Percentiles rank a stretch among this genome's conserved stretches.
Evolutionary conservation across 2,113 vertebrate genomes (phyloP).

Genomic region (Athene cunicularia): DNA sequence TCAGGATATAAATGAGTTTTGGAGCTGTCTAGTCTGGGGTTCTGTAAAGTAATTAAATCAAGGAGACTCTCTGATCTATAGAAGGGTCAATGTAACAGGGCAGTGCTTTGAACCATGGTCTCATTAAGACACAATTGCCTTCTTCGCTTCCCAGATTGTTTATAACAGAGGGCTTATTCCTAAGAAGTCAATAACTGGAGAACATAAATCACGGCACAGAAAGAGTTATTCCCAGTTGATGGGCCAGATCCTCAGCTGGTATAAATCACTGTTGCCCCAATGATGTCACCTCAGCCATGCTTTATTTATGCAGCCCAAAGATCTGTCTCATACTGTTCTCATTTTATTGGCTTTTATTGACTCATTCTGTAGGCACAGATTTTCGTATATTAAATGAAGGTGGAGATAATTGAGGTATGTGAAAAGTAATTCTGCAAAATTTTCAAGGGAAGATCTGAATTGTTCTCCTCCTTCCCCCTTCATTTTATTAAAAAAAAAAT

Average conservation of each 20-base stretch:
- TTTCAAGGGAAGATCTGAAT: not conserved
- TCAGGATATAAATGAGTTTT: slow-evolving; percentile 7
- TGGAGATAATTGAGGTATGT: not conserved
- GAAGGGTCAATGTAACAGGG: slow-evolving; percentile 42
- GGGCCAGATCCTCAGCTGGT: slow-evolving; percentile 31
- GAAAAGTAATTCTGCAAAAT: not conserved
- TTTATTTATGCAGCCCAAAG: not conserved
- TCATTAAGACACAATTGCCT: slow-evolving; percentile 17
- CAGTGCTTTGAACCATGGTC: slow-evolving; percentile 34
- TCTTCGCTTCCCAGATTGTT: not conserved
- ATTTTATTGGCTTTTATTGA: not conserved
- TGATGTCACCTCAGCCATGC: slow-evolving; percentile 1
- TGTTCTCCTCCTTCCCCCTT: not conserved
- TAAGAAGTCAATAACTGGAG: slow-evolving; percentile 28
- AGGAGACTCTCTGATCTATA: slow-evolving; percentile 18
- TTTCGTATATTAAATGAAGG: not conserved
- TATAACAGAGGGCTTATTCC: not conserved
- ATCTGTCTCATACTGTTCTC: not conserved
- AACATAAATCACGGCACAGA: slow-evolving; percentile 30
- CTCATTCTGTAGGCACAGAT: not conserved
- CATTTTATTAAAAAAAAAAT: not conserved
- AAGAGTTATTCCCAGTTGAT: not conserved
- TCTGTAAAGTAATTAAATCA: slow-evolving; percentile 41
- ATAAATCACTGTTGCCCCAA: not conserved
- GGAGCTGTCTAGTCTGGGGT: slow-evolving; percentile 39